Evolutionary conservation across 2,113 vertebrate species (phyloP), one percentile per base, ranked within the genome.

Genomic region (Gracilinanus agilis): DNA sequence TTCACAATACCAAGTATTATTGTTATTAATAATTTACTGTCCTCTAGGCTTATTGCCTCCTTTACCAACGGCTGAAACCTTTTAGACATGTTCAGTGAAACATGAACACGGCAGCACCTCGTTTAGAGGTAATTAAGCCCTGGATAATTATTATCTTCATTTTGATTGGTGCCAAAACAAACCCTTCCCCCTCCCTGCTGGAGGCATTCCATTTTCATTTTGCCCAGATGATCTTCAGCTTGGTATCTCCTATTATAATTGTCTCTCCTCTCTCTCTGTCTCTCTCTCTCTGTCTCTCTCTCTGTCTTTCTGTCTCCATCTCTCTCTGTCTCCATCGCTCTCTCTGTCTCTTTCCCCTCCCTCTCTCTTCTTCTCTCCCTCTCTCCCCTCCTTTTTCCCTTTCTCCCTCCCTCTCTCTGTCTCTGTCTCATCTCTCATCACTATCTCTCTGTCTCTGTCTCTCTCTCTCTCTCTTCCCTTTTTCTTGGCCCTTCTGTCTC

Each of bases 1-100:
- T 91, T 88, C 54, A 94, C 93, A 93, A 54, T 19, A 40, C 58
- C 49, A 88, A 21, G 24, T 40, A 56, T 44, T 90, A 16, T 90
- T 55, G 58, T 24, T 92, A 55, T 96, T 93, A 93, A 92, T 93
- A 94, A 92, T 95, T 95, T 89, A 94, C 40, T 92, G 53, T 53
- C 54, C 0, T 83, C 44, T 3, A 89, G 44, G 24, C 23, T 83
- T 83, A 83, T 83, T 40, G 9, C n/a, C 3, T 44, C 23, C n/a
- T 92, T 55, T 24, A 5, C 54, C 10, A 11, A 12, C 13, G n/a
- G 34, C 44, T 40, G n/a, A 24, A 29, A 25, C 75, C 88, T 95
- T 94, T 96, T 34, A 95, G 55, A 89, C 92, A 24, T 54, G 27
- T 96, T 97, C 94, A 61, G 91, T 96, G 49, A 95, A 91, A 96